Conservation (phyloP, 2,113 vertebrate species). For the Parus major region DNA sequence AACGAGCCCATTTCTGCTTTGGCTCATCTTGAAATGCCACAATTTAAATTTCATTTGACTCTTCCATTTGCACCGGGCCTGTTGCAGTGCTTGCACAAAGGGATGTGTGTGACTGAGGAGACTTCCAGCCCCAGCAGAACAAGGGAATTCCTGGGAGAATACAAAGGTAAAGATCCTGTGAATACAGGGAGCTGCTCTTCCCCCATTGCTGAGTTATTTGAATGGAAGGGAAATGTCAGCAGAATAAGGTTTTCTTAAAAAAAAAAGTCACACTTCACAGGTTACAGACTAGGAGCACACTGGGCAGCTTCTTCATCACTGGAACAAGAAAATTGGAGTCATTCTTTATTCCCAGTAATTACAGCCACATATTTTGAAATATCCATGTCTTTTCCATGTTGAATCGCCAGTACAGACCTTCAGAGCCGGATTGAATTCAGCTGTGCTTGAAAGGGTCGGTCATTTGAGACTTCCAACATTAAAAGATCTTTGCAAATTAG, state of each 20-base stretch:
- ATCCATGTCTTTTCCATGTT: not conserved
- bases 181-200: not conserved
- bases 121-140: not conserved
- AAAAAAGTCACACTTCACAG: not conserved
- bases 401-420: not conserved
- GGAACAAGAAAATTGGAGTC: not conserved
- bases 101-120: not conserved
- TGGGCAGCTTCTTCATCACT: not conserved
- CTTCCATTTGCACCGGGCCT: not conserved
- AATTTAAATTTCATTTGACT: not conserved
- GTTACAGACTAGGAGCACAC: not conserved
- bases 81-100: not conserved
- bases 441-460: not conserved
- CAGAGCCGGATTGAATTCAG: not conserved
- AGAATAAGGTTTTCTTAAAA: not conserved
- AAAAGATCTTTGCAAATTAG: slow-evolving; percentile 40
- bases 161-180: slow-evolving; percentile 30
- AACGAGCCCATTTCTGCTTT: not conserved
- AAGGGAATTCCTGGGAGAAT: slow-evolving; percentile 1
- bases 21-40: rapidly evolving
- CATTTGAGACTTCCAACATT: not conserved
- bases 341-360: not conserved
- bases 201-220: slow-evolving; percentile 5
- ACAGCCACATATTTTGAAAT: not conserved
- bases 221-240: slow-evolving; percentile 40